Evolutionary conservation across 2,113 vertebrate genomes (phyloP).

Genomic region (Solea senegalensis): DNA sequence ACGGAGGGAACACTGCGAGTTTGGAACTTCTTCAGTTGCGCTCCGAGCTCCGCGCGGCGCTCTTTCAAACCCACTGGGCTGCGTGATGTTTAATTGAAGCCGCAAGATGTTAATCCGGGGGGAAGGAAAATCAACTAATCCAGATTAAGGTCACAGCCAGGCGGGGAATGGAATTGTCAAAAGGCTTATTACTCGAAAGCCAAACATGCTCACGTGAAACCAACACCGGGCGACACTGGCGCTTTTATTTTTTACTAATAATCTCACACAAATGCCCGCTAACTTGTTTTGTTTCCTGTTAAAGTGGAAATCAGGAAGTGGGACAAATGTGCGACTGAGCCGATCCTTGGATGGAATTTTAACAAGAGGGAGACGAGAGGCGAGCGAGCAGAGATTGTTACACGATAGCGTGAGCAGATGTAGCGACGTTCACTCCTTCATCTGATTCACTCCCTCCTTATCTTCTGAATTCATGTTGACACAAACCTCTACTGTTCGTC

Average conservation of each 20-base stretch:
- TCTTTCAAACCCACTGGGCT: conserved; percentile 68
- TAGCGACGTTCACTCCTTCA: conserved; percentile 26
- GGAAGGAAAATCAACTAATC: conserved; percentile 76
- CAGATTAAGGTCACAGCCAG: conserved; percentile 74
- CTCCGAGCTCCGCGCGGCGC: conserved; percentile 36
- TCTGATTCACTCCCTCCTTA: conserved; percentile 26
- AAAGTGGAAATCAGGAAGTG: conserved; percentile 30
- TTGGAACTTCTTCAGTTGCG: conserved; percentile 45
- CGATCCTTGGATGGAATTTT: conserved; percentile 55
- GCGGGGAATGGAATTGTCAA: conserved; percentile 62
- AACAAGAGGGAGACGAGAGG: conserved; percentile 36
- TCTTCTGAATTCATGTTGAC: conserved; percentile 9
- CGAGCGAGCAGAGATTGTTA: conserved; percentile 18
- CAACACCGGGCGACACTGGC: conserved; percentile 43
- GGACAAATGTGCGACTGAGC: conserved; percentile 50
- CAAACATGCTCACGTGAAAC: conserved; percentile 67
- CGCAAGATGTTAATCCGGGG: conserved; percentile 68
- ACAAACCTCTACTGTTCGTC: background rate
- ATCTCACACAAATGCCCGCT: conserved; percentile 53
- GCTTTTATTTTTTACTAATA: conserved; percentile 53
- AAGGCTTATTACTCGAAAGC: conserved; percentile 63
- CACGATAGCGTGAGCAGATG: conserved; percentile 42
- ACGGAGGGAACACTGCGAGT: conserved; percentile 47
- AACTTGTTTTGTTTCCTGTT: conserved; percentile 66
- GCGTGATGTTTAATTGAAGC: conserved; percentile 71